Percentiles rank a stretch among this genome's conserved stretches.
These are phyloP conservation scores for Boloria selene DNA, from an alignment of 2,888 invertebrate species.

Conservation along the genomic window DNA sequence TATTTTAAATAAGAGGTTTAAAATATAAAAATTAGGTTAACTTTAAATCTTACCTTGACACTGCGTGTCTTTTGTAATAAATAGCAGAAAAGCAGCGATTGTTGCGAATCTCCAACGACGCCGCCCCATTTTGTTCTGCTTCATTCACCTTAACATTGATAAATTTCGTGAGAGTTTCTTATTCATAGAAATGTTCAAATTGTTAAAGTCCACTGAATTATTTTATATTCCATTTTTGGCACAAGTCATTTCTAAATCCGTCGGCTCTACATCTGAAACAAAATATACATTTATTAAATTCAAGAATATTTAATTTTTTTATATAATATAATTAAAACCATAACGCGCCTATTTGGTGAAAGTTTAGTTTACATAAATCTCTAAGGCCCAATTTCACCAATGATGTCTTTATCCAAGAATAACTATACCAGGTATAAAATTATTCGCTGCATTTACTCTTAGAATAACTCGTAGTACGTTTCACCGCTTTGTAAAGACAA, in stretches of 20 bases:
- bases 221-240: constrained; percentile 37
- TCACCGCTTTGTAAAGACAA: too few species aligned
- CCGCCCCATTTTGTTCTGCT: constrained; percentile 67
- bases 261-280: constrained; percentile 71
- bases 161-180: constrained; percentile 33
- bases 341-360: too few species aligned
- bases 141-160: constrained; percentile 75
- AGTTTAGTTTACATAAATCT: too few species aligned
- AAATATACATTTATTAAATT: too few species aligned
- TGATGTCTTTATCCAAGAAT: too few species aligned
- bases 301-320: too few species aligned
- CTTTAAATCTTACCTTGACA: constrained; percentile 66
- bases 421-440: too few species aligned
- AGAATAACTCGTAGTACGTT: too few species aligned
- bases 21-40: not conserved
- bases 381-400: too few species aligned
- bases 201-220: constrained; percentile 27
- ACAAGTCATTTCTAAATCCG: constrained; percentile 52
- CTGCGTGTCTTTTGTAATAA: constrained; percentile 67
- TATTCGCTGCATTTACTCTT: too few species aligned
- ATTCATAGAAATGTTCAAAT: constrained; percentile 30
- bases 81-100: constrained; percentile 71
- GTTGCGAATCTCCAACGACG: constrained; percentile 75
- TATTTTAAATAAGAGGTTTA: not conserved
- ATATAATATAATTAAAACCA: too few species aligned